Percentiles rank a stretch among this genome's conserved stretches.
Conservation (phyloP, 2,888 invertebrate species). For the Chrysina gloriosa region DNA sequence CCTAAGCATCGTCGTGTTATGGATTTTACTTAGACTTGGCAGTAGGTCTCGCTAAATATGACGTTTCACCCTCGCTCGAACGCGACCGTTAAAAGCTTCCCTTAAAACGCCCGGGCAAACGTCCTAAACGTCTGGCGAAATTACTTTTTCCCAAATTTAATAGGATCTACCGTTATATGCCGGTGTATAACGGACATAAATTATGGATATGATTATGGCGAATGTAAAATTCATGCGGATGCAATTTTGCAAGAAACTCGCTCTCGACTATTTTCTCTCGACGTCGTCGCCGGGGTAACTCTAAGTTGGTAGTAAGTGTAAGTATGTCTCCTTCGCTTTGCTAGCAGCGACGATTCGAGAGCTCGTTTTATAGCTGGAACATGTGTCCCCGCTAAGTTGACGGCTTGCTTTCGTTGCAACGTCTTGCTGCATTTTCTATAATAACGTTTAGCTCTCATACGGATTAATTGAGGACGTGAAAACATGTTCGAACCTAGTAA, state of each 20-base stretch:
- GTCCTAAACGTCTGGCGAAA: conserved; percentile 41
- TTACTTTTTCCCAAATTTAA: conserved; percentile 44
- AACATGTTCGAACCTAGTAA: not conserved
- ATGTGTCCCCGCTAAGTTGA: conserved; percentile 48
- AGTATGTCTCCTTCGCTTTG: too few relatives aligned
- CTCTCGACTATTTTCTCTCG: conserved; percentile 39
- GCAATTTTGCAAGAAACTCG: conserved; percentile 52
- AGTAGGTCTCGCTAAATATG: not conserved
- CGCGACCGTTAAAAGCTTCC: conserved; percentile 25
- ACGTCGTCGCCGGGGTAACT: not conserved
- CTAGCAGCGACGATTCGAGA: conserved; percentile 10
- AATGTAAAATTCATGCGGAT: conserved; percentile 57
- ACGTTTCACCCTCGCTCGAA: conserved; percentile 8
- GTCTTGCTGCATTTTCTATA: conserved; percentile 4
- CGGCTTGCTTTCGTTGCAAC: conserved; percentile 9
- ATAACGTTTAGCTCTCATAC: not conserved
- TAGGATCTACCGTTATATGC: conserved; percentile 39
- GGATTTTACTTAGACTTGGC: conserved; percentile 1
- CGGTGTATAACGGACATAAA: conserved; percentile 46
- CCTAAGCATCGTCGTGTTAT: not conserved
- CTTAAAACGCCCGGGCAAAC: conserved; percentile 13
- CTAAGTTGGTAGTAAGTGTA: too few relatives aligned
- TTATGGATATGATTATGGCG: conserved; percentile 53
- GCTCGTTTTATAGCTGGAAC: conserved; percentile 52
- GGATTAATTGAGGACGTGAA: not conserved